Base-by-base conservation (phyloP, 1,140 invertebrate species). In the Neodiprion lecontei region DNA sequence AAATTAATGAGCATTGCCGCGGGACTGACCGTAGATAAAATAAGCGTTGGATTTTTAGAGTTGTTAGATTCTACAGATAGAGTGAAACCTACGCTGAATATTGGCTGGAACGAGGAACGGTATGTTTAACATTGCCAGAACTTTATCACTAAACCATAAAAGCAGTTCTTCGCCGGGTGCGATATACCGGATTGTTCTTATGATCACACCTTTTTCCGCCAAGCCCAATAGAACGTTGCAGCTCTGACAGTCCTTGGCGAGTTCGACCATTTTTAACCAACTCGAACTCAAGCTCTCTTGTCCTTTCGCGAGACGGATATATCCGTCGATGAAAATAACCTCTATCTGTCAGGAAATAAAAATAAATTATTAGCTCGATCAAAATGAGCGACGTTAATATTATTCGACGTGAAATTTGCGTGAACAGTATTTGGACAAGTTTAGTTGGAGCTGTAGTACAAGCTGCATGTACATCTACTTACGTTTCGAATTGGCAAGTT, bases 71-170 rank as follows among this genome's bases (percentile, higher is more conserved):
- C 68, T 50, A 72, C 49, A 65, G 53, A 9, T 61, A 49, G 49
- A 69, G 71, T 47, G 61, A 40, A 23, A 77, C 80, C 83, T 87
- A 96, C 96, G 94, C 91, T 92, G 90, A 78, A 97, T 96, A 80
- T 97, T 95, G 1, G 88, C 83, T 0, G 95, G 94, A 8, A 92
- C 93, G 7, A 98, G 88, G 82, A 96, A 95, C 0, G 96, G 96
- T 81, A 95, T 93, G 67, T 91, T 91, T 73, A 95, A 87, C 28
- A 92, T 87, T 3, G 92, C 90, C 0, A 96, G 88, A 53, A 96
- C 85, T 72, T 93, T 91, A 67, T 95, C 93, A 0, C 93, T 92
- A 83, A 97, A 96, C 97, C 97, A 98, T 75, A 96, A 88, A 10
- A 91, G 84, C 0, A 96, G 82, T 76, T 92, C 90, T 74, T 96